Evolutionary conservation across 1,140 invertebrate genomes (phyloP).

Genomic region (Hyles euphorbiae): DNA sequence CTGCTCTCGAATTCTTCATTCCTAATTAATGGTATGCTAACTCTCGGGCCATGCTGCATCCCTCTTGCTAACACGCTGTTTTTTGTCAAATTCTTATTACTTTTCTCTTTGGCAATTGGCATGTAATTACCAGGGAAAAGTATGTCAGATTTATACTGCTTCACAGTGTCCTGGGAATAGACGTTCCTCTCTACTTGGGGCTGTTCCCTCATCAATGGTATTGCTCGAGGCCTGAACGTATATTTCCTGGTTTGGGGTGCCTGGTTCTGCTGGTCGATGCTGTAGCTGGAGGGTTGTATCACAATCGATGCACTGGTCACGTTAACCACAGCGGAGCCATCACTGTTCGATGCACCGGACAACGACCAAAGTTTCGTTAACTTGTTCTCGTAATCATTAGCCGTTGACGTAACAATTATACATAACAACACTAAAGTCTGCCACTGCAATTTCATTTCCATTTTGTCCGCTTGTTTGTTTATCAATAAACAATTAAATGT

Average conservation of each 20-base stretch:
- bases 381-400: conserved; percentile 46
- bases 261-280: conserved; percentile 22
- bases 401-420: conserved; percentile 32
- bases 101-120: conserved; percentile 67
- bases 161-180: conserved; percentile 39
- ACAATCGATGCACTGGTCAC: conserved; percentile 53
- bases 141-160: conserved; percentile 53
- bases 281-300: conserved; percentile 37
- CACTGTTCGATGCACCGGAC: conserved; percentile 38
- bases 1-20: conserved; percentile 48
- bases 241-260: conserved; percentile 36
- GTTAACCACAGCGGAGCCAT: conserved; percentile 41
- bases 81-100: conserved; percentile 35
- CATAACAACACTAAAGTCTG: conserved; percentile 41
- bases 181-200: conserved; percentile 41
- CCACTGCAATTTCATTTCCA: conserved; percentile 26
- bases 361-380: conserved; percentile 49
- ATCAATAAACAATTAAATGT: conserved; percentile 19
- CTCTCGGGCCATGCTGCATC: conserved; percentile 43
- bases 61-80: conserved; percentile 13
- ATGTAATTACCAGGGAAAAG: conserved; percentile 71
- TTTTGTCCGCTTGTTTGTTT: conserved; percentile 34
- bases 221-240: conserved; percentile 51
- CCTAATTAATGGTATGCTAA: conserved; percentile 51
- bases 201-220: conserved; percentile 39